phyloP scores from a whole-genome alignment of 2,888 invertebrate species.

The Theretra japonica region DNA sequence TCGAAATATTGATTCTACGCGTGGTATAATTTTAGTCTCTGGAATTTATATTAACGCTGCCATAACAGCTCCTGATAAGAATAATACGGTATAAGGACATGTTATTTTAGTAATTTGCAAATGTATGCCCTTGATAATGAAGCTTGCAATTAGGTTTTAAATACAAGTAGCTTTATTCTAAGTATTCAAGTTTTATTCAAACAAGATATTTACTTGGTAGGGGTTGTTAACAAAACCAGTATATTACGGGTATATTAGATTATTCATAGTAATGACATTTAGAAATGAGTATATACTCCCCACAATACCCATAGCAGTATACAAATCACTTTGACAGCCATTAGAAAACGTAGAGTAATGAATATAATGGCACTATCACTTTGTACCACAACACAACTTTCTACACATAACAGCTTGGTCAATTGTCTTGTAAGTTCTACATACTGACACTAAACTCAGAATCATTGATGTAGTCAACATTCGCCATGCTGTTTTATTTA shows the following conservation, averaged over 20 bases:
- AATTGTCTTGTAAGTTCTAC: background rate
- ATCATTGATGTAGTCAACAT: background rate
- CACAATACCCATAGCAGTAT: background rate
- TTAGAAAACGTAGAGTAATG: conserved; percentile 13
- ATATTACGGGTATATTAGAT: too few species aligned
- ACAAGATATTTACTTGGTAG: too few species aligned
- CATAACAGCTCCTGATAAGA: too few species aligned
- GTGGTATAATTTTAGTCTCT: background rate
- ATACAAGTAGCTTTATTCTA: too few species aligned
- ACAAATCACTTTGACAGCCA: background rate
- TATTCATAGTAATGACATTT: background rate
- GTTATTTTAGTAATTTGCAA: too few species aligned
- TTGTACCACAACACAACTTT: background rate
- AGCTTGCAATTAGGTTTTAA: too few species aligned
- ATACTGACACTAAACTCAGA: background rate
- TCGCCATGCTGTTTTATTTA: too few species aligned
- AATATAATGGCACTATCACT: conserved; percentile 10
- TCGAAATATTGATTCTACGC: background rate
- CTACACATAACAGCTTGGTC: background rate
- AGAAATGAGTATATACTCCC: background rate
- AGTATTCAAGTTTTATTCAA: too few species aligned
- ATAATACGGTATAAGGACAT: too few species aligned
- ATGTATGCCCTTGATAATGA: too few species aligned
- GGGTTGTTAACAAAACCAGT: too few species aligned
- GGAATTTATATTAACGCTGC: background rate